These are phyloP conservation scores for Celastrina argiolus DNA, from an alignment of 2,888 invertebrate genomes.

Conservation along the genomic window DNA sequence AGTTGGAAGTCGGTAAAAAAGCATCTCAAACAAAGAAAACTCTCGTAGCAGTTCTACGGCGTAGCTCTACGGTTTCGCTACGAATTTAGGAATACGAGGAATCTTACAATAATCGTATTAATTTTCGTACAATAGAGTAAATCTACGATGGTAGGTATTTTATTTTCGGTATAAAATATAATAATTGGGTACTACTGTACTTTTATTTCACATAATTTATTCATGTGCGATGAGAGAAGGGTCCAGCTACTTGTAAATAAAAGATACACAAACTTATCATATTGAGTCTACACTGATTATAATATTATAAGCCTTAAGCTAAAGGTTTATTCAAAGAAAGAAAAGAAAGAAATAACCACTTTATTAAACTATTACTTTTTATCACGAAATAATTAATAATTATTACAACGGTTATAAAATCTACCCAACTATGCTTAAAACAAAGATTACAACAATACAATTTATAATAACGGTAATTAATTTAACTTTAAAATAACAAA, in stretches of 20 bases:
- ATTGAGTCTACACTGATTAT: neutral
- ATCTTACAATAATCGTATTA: constrained; percentile 30
- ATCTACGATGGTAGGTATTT: neutral
- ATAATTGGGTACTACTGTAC: neutral
- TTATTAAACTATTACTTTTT: no score
- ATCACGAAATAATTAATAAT: no score
- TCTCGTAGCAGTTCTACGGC: constrained; percentile 24
- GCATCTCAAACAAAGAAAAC: no score
- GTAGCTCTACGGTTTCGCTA: constrained; percentile 30
- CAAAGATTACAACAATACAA: no score
- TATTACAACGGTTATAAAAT: no score
- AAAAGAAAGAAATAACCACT: no score
- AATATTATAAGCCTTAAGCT: no score
- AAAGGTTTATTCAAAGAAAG: no score
- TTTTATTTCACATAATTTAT: neutral
- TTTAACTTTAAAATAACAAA: no score
- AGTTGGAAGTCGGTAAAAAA: no score
- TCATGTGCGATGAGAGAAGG: neutral
- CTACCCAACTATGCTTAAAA: no score
- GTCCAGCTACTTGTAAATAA: neutral
- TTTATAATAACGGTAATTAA: no score
- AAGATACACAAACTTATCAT: neutral
- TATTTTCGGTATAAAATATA: neutral
- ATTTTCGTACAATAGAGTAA: constrained; percentile 20
- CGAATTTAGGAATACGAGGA: constrained; percentile 28